Conservation (phyloP, 1,140 invertebrate genomes). For the Hylyphantes graminicola region DNA sequence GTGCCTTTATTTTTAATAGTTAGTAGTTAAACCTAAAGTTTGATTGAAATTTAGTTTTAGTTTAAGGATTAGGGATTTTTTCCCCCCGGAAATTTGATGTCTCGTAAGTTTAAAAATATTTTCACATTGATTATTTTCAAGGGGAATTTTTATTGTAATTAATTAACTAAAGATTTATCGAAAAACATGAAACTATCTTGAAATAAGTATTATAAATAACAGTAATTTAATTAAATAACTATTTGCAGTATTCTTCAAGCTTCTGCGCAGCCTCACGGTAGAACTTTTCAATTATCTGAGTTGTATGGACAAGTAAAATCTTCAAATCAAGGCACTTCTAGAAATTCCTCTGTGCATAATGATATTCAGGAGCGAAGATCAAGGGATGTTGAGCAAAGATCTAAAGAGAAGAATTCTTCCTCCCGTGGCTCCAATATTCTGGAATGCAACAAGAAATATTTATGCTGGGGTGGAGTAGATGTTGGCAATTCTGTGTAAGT, state of each 20-base stretch:
- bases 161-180: no score
- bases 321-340: background rate
- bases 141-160: no score
- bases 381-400: background rate
- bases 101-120: no score
- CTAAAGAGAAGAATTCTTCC: background rate
- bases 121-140: no score
- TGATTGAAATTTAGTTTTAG: no score
- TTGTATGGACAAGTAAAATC: background rate
- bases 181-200: background rate
- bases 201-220: background rate
- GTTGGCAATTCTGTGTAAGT: slow-evolving; percentile 39
- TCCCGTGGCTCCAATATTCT: slow-evolving; percentile 1
- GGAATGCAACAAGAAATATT: slow-evolving; percentile 42
- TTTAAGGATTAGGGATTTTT: no score
- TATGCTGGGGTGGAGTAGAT: slow-evolving; percentile 45
- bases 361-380: no score
- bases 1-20: no score
- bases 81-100: no score
- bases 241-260: slow-evolving; percentile 34
- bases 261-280: slow-evolving; percentile 41
- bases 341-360: background rate
- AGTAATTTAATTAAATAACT: no score
- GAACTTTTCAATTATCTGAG: slow-evolving; percentile 21
- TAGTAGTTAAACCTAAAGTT: no score